Evolutionary conservation across 2,797 vertebrate species (phyloP).

Genomic region (Helostoma temminkii): DNA sequence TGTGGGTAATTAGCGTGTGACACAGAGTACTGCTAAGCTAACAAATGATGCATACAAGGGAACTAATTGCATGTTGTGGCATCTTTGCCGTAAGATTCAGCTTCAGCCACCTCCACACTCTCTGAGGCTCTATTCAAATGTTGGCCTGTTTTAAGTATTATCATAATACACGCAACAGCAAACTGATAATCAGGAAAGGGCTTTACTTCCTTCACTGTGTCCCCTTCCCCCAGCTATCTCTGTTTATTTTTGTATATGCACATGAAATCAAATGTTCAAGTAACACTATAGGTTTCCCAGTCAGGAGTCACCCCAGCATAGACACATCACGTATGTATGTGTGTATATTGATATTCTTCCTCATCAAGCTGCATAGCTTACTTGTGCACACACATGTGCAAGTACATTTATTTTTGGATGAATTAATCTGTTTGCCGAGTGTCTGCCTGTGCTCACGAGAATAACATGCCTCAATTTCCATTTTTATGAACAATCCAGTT

Average conservation of each 20-base stretch:
- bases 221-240: constrained; percentile 58
- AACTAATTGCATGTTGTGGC: constrained; percentile 71
- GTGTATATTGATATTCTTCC: constrained; percentile 13
- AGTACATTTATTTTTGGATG: constrained; percentile 48
- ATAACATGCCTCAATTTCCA: constrained; percentile 84
- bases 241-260: constrained; percentile 68
- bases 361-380: constrained; percentile 20
- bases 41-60: constrained; percentile 61
- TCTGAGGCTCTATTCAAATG: constrained; percentile 68
- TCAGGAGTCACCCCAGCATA: constrained; percentile 2
- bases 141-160: constrained; percentile 71
- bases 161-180: constrained; percentile 65
- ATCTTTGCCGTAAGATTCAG: constrained; percentile 68
- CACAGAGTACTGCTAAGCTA: constrained; percentile 66
- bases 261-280: constrained; percentile 33
- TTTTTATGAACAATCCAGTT: constrained; percentile 88
- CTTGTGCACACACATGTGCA: constrained; percentile 31
- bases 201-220: constrained; percentile 60
- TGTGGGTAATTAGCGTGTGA: constrained; percentile 71
- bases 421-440: constrained; percentile 42
- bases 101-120: constrained; percentile 58
- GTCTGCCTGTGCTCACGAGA: constrained; percentile 56
- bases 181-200: constrained; percentile 76
- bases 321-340: no score
- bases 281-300: constrained; percentile 41